Evolutionary conservation across 2,113 vertebrate species (phyloP).

Genomic region (Gnathonemus longibarbis): DNA sequence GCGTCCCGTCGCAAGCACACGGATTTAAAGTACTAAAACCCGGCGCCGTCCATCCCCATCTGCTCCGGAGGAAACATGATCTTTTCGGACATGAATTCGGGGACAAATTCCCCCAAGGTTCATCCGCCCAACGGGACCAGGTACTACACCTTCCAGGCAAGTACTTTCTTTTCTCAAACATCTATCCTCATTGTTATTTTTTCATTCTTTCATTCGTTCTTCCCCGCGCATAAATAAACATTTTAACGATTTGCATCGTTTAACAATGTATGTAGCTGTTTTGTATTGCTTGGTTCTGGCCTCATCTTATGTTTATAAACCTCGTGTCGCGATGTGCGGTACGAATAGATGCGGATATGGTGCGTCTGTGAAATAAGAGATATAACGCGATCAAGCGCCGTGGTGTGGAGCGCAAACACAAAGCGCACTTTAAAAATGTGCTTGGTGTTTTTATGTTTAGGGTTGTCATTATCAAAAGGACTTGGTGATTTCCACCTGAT

Average conservation of each 20-base stretch:
- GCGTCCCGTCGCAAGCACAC: slow-evolving; percentile 49
- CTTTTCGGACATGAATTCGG: slow-evolving; percentile 93
- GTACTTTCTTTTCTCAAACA: slow-evolving; percentile 38
- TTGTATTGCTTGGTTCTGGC: neutral
- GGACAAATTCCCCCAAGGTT: slow-evolving; percentile 88
- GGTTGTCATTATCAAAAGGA: neutral
- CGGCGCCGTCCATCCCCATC: slow-evolving; percentile 66
- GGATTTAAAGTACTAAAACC: slow-evolving; percentile 58
- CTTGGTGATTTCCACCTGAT: neutral
- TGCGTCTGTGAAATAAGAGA: neutral
- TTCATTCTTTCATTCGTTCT: neutral
- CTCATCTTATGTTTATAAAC: neutral
- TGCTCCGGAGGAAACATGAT: slow-evolving; percentile 82
- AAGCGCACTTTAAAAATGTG: neutral
- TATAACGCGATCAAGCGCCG: neutral
- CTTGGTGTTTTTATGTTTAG: neutral
- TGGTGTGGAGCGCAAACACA: neutral
- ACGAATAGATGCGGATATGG: neutral
- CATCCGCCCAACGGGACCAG: slow-evolving; percentile 94
- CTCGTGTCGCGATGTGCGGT: neutral
- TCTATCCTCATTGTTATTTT: neutral
- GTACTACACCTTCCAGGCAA: slow-evolving; percentile 96
- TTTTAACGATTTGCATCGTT: neutral
- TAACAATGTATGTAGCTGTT: neutral
- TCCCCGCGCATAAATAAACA: neutral